Conservation (phyloP, 2,888 invertebrate genomes). For the Pyrochroa serraticornis region DNA sequence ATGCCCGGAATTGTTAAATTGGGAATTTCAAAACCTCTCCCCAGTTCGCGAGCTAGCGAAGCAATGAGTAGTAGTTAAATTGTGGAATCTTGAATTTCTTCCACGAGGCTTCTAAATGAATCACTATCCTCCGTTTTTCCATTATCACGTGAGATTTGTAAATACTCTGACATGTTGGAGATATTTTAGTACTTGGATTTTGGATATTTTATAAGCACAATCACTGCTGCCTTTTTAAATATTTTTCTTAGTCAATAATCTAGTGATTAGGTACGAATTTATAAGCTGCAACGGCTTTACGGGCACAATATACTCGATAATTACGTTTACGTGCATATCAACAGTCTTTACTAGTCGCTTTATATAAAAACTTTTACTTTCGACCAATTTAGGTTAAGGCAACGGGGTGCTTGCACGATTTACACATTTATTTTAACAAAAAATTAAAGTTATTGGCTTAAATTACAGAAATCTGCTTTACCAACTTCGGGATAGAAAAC, state of each 20-base stretch:
- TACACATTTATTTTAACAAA: too few relatives aligned
- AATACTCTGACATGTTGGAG: slow-evolving; percentile 1
- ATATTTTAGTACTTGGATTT: slow-evolving; percentile 25
- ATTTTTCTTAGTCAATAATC: slow-evolving; percentile 18
- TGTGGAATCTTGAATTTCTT: slow-evolving; percentile 28
- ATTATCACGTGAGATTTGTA: slow-evolving; percentile 6
- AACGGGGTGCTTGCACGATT: too few relatives aligned
- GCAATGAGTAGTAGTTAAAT: slow-evolving; percentile 31
- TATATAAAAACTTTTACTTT: too few relatives aligned
- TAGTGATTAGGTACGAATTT: slow-evolving; percentile 22
- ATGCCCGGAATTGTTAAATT: slow-evolving; percentile 87
- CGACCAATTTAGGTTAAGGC: too few relatives aligned
- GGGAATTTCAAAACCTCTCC: slow-evolving; percentile 87
- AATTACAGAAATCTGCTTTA: too few relatives aligned
- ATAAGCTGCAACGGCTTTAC: slow-evolving; percentile 26
- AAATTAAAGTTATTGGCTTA: too few relatives aligned
- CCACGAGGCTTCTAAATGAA: neutral
- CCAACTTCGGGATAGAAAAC: too few relatives aligned
- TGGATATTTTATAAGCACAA: slow-evolving; percentile 36
- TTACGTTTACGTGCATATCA: slow-evolving; percentile 19
- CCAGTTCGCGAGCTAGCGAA: slow-evolving; percentile 51
- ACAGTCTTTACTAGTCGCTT: too few relatives aligned
- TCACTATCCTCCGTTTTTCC: neutral
- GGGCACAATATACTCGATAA: slow-evolving; percentile 28
- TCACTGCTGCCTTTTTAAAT: slow-evolving; percentile 43